These are phyloP conservation scores for Melieria omissa DNA, from an alignment of 2,888 invertebrate species.

Conservation along the genomic window DNA sequence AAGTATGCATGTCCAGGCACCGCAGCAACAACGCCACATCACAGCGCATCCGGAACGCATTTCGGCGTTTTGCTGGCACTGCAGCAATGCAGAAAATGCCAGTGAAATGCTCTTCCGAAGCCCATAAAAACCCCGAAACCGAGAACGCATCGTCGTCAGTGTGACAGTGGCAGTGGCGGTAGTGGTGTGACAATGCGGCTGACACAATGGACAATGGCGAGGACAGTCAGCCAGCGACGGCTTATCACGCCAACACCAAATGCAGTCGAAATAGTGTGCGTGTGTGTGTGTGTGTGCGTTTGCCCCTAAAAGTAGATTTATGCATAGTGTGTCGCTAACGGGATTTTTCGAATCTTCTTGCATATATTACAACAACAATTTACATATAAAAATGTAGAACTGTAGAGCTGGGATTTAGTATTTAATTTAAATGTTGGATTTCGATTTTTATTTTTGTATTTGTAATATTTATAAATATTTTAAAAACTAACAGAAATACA, in stretches of 20 bases:
- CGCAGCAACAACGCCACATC: conserved; percentile 8
- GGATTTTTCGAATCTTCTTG: too few relatives aligned
- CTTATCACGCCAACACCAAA: conserved; percentile 12
- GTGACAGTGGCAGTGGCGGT: too few relatives aligned
- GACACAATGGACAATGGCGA: too few relatives aligned
- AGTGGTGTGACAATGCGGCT: too few relatives aligned
- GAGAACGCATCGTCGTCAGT: too few relatives aligned
- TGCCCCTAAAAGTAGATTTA: background rate
- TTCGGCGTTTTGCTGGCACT: conserved; percentile 6
- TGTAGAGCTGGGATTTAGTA: too few relatives aligned
- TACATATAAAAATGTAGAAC: too few relatives aligned
- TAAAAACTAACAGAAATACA: too few relatives aligned
- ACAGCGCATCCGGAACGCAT: conserved; percentile 24
- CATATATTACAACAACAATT: too few relatives aligned
- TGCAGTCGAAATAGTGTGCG: background rate
- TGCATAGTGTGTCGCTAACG: background rate
- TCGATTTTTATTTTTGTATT: too few relatives aligned
- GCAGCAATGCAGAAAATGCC: conserved; percentile 32
- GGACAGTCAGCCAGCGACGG: background rate
- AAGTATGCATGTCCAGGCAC: background rate
- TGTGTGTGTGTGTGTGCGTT: background rate
- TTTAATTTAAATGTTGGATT: too few relatives aligned
- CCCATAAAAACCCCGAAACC: conserved; percentile 31
- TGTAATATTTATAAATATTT: too few relatives aligned
- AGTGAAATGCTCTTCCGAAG: conserved; percentile 36